These are phyloP conservation scores for Vombatus ursinus DNA, from an alignment of 2,113 vertebrate genomes.

Conservation along the genomic window DNA sequence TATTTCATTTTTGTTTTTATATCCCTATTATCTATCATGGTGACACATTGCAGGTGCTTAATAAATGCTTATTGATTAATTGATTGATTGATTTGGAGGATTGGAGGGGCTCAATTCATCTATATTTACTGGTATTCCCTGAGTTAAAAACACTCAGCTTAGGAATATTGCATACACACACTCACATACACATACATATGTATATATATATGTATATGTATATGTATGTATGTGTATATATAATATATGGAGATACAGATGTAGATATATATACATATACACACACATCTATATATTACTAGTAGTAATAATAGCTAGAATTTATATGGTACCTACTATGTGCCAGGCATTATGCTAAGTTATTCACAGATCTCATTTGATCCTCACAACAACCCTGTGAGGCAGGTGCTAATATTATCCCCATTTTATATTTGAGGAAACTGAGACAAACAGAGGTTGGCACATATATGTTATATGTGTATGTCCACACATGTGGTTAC, in stretches of 20 bases:
- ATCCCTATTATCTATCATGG: not conserved
- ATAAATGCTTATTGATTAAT: not conserved
- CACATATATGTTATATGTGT: not conserved
- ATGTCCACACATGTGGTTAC: too few species aligned
- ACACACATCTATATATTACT: not conserved
- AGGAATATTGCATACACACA: not conserved
- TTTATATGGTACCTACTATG: too few species aligned
- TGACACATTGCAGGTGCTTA: not conserved
- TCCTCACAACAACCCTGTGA: too few species aligned
- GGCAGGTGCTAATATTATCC: not conserved
- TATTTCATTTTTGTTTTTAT: not conserved
- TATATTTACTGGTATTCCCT: accelerated
- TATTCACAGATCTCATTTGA: too few species aligned
- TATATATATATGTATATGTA: too few species aligned
- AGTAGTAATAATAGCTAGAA: not conserved
- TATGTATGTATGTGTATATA: too few species aligned
- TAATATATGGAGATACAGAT: too few species aligned
- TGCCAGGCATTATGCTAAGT: too few species aligned
- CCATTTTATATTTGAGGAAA: not conserved
- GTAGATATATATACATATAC: too few species aligned
- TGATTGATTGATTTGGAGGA: not conserved
- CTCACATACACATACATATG: not conserved
- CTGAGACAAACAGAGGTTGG: not conserved
- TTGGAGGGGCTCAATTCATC: accelerated
- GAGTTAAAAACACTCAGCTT: not conserved